Percentiles rank a stretch among this genome's conserved stretches.
phyloP scores from a whole-genome alignment of 2,888 invertebrate species.

The Ditula angustiorana region DNA sequence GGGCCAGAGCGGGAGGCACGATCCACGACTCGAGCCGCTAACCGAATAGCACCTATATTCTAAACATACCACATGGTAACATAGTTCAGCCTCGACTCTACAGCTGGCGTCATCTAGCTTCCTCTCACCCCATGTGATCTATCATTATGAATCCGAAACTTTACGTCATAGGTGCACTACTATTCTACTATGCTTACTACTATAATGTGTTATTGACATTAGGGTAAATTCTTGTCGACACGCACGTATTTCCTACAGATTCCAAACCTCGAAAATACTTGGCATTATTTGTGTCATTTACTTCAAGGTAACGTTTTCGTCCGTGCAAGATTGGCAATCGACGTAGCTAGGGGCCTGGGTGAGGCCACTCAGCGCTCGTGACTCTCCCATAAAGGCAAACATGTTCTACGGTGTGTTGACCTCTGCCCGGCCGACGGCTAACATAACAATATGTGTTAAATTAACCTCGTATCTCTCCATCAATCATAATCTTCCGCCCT shows the following conservation, averaged over 20 bases:
- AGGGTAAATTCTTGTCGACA: constrained; percentile 53
- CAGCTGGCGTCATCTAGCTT: constrained; percentile 23
- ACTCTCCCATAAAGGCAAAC: constrained; percentile 49
- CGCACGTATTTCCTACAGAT: constrained; percentile 76
- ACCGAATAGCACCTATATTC: constrained; percentile 49
- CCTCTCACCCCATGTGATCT: constrained; percentile 5
- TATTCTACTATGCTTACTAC: too few relatives aligned
- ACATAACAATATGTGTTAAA: constrained; percentile 54
- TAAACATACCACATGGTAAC: constrained; percentile 33
- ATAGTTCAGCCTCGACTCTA: constrained; percentile 29
- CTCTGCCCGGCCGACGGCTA: constrained; percentile 52
- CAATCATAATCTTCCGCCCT: constrained; percentile 61
- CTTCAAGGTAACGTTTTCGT: constrained; percentile 77
- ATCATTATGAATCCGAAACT: constrained; percentile 4
- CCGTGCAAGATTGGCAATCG: constrained; percentile 64
- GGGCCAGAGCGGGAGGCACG: constrained; percentile 36
- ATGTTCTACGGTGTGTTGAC: constrained; percentile 60
- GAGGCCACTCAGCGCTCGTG: constrained; percentile 52
- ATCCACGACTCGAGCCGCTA: constrained; percentile 37
- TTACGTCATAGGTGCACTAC: too few relatives aligned
- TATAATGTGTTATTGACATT: too few relatives aligned
- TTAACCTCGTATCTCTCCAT: constrained; percentile 57
- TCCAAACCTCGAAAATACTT: constrained; percentile 82
- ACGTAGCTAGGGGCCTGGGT: constrained; percentile 46
- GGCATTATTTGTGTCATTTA: constrained; percentile 83